Evolutionary conservation across 1,140 invertebrate species (phyloP), one percentile per base, ranked within the genome.

Genomic region (Hylaeus anthracinus): DNA sequence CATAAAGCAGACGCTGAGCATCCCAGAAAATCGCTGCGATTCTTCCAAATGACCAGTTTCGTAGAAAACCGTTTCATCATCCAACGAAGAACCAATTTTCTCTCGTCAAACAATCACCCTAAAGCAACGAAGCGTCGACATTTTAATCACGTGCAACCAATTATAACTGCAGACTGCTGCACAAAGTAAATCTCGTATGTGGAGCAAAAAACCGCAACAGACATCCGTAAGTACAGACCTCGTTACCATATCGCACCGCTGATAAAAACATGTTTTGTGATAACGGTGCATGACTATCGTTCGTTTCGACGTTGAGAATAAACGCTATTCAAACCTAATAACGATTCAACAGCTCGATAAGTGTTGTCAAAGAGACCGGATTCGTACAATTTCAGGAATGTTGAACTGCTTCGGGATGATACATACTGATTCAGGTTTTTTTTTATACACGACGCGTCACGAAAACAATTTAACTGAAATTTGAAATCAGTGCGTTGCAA

Each of bases 251-350:
- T 84, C 77, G 61, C 58, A 39, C 39, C 41, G 56, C 53, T 63
- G 85, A 86, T 87, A 87, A 87, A 84, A 80, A 51, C 77, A 39
- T 84, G 78, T 86, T 81, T 48, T 1, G 45, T 63, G 86, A 87
- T 87, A 87, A 86, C 64, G 53, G 43, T 76, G 74, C 60, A 70
- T 61, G 41, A 72, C 66, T 73, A 65, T 43, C 60, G 63, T 60
- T 72, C 70, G 81, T 61, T 64, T n/a, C 15, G 48, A 37, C 63
- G 64, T 53, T 81, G 77, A 77, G 81, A 76, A 64, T 64, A 48
- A 81, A 69, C 81, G 70, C 67, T 84, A 79, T 83, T 80, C 80
- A 39, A 60, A 66, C 61, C 55, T 55, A 61, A 71, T 61, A 71
- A 55, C 56, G 66, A 61, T 55, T 53, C 41, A 53, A 61, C 51